Evolutionary conservation across 2,797 vertebrate genomes (phyloP), one percentile per base, ranked within the genome.

Genomic region (Margarornis squamiger): DNA sequence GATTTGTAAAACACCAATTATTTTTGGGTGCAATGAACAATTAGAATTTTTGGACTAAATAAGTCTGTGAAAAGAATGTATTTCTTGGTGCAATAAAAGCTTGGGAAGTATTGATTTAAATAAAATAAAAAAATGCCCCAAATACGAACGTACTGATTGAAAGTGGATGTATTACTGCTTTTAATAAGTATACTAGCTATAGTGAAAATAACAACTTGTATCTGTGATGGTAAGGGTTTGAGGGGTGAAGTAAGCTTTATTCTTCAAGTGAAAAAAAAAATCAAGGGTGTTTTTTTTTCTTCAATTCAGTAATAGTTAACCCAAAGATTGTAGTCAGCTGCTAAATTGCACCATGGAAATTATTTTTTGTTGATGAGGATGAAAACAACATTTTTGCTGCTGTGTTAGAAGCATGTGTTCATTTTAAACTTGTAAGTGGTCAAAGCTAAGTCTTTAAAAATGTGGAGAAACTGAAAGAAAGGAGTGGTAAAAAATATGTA

Each of bases 41-140:
- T 21, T 43, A 22, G 1, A 43, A 7, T 12, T 51, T 71, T 61
- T 43, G 23, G 82, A 49, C 6, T 48, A 41, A 61, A 13, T 54
- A 22, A n/a, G 22, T 22, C 32, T 32, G 12, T 54, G 48, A 34
- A 39, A 83, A 70, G 45, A 86, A 1, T 2, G 2, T 51, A 48
- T 61, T 1, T 38, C 14, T 59, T 26, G 54, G 7, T 72, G 10
- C 11, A 68, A 3, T 41, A 57, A 48, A 24, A 75, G 8, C 24
- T 29, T 16, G 12, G 30, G 16, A 3, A 52, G 7, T 32, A 61
- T 22, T 62, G 46, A 21, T 49, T 68, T 3, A 27, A 61, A 61
- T n/a, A 43, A 80, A n/a, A 38, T 21, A 34, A 57, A 54, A 54
- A n/a, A 1, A 0, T 78, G 12, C 2, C 7, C 12, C 4, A 26